Evolutionary conservation across 2,888 invertebrate species (phyloP), one percentile per base, ranked within the genome.

Genomic region (Caenorhabditis uteleia): DNA sequence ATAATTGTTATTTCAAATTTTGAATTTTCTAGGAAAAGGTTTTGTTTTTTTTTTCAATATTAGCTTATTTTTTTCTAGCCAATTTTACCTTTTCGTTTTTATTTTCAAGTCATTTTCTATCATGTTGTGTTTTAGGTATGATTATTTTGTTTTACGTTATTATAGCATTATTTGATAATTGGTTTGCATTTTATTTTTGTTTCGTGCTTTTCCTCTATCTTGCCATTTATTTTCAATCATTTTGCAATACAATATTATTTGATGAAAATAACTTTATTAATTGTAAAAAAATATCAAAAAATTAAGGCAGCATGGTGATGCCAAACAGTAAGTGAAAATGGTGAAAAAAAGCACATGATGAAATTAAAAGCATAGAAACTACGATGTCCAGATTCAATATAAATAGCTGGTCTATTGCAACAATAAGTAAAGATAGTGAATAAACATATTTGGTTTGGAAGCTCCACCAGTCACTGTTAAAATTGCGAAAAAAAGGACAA

Each of bases 401-500:
- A 34, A 34, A 14, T 12, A 34, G 14, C 8, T n/a, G 34, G 8
- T 47, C 60, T 60, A 60, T 60, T 60, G 60, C 60, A 60, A 44
- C 60, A 60, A 29, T 26, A 43, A 48, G 34, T 43, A 49, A 60
- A 53, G 44, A 46, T 46, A 40, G 23, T 26, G 14, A 14, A 18
- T 4, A 21, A 38, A 20, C 21, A 14, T 26, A 27, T 43, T 16
- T n/a, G n/a, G 5, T n/a, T 42, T 46, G 48, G 39, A 45, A 20
- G 31, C 39, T 55, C 49, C 57, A 64, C 64, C 64, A 57, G 64
- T 64, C 57, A 57, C 64, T 64, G n/a, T n/a, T n/a, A 64, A n/a
- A 25, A 64, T 62, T 62, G 62, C 62, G 33, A 48, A 48, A 56
- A 51, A 43, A 26, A n/a, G 5, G 40, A 40, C 6, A 23, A 23